Conservation (phyloP, 2,888 invertebrate species). For the Anarsia innoxiella region DNA sequence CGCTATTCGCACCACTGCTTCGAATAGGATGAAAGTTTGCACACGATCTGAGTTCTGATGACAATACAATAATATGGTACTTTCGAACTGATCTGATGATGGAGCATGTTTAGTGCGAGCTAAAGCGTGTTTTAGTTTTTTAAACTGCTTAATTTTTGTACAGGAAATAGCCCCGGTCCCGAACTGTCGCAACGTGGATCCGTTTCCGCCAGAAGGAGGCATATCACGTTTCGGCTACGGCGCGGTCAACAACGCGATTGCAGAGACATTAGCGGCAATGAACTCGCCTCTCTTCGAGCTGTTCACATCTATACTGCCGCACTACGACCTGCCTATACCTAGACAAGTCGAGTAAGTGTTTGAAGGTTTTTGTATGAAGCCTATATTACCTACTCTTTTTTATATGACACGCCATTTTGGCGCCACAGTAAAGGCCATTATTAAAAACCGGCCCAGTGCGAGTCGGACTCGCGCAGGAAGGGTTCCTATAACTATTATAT, state of each 20-base stretch:
- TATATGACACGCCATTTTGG: too few relatives aligned
- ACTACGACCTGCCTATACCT: slow-evolving; percentile 11
- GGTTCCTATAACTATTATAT: too few relatives aligned
- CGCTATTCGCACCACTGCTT: neutral
- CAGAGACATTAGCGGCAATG: slow-evolving; percentile 3
- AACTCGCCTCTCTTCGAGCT: slow-evolving; percentile 17
- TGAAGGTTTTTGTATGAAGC: too few relatives aligned
- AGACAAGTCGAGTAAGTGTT: neutral
- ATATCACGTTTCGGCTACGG: slow-evolving; percentile 28
- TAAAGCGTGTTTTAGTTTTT: too few relatives aligned
- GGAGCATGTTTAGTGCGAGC: too few relatives aligned
- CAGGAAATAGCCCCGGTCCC: slow-evolving; percentile 20
- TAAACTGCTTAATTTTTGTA: slow-evolving; percentile 17
- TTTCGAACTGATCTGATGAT: too few relatives aligned
- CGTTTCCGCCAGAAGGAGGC: slow-evolving; percentile 22
- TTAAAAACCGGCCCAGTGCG: too few relatives aligned
- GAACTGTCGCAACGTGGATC: slow-evolving; percentile 19
- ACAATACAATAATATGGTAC: too few relatives aligned
- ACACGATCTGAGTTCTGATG: too few relatives aligned
- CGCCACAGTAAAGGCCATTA: too few relatives aligned
- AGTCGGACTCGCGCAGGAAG: too few relatives aligned
- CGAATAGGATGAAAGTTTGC: neutral
- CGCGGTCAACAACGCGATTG: neutral
- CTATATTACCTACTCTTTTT: too few relatives aligned
- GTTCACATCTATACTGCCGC: slow-evolving; percentile 20